Evolutionary conservation across 2,888 invertebrate genomes (phyloP).

Genomic region (Ommatoiulus sabulosus): DNA sequence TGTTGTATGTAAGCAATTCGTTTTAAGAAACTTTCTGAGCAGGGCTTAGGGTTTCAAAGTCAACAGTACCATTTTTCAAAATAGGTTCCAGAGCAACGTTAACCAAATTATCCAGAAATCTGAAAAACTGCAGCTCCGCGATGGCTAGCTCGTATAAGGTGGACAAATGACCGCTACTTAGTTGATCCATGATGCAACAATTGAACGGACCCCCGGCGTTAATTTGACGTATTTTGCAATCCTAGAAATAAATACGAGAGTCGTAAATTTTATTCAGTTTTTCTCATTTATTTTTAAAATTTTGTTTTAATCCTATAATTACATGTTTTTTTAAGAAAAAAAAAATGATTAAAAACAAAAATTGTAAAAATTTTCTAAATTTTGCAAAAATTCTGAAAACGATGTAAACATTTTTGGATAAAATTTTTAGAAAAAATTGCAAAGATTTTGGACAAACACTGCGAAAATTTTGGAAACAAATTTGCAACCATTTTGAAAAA

Average conservation of each 20-base stretch:
- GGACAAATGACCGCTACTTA: constrained; percentile 61
- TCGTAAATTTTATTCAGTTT: too few species aligned
- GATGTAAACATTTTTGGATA: too few species aligned
- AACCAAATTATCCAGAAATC: constrained; percentile 60
- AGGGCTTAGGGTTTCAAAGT: too few species aligned
- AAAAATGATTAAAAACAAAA: too few species aligned
- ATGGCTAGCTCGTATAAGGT: constrained; percentile 66
- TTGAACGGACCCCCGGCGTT: constrained; percentile 66
- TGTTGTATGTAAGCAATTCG: background rate
- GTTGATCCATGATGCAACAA: constrained; percentile 64
- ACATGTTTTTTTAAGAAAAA: too few species aligned
- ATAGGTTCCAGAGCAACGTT: constrained; percentile 64
- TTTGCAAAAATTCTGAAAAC: too few species aligned
- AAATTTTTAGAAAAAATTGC: too few species aligned
- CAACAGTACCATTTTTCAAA: constrained; percentile 63
- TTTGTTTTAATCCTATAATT: too few species aligned
- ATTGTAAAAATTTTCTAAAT: too few species aligned
- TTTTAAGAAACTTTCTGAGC: too few species aligned
- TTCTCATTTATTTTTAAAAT: too few species aligned
- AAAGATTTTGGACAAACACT: background rate
- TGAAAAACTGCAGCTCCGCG: constrained; percentile 64
- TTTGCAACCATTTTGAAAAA: background rate
- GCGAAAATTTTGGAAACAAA: too few species aligned
- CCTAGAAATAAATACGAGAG: constrained; percentile 61
- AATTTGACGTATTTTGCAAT: constrained; percentile 65